phyloP scores from a whole-genome alignment of 2,797 vertebrate species.

The Chelon auratus region DNA sequence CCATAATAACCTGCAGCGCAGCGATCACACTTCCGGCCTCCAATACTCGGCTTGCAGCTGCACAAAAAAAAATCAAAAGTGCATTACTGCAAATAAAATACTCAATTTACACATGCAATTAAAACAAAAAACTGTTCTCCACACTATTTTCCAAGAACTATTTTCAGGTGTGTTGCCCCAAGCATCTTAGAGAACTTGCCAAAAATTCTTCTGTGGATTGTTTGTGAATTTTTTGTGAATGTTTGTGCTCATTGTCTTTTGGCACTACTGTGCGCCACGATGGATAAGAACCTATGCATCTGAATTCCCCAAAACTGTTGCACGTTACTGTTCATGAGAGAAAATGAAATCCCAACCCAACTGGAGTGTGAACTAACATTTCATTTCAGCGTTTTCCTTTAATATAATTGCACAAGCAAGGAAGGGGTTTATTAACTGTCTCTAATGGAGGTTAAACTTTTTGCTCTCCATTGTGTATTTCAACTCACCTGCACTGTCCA shows the following conservation, averaged over 20 bases:
- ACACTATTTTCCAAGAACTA: background rate
- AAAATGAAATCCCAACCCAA: background rate
- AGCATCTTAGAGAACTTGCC: background rate
- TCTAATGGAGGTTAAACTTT: background rate
- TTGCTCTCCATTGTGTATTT: background rate
- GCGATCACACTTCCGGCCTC: constrained; percentile 89
- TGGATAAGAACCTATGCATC: background rate
- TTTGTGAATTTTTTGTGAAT: too few relatives aligned
- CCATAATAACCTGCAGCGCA: constrained; percentile 88
- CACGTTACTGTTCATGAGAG: background rate
- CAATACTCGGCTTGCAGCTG: constrained; percentile 91
- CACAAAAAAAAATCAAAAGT: constrained; percentile 34
- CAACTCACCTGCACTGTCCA: constrained; percentile 90
- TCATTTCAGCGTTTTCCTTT: background rate
- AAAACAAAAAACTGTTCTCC: background rate
- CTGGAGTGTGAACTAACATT: constrained; percentile 4
- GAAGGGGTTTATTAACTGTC: background rate
- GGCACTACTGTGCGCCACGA: background rate
- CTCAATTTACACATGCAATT: background rate
- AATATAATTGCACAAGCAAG: too few relatives aligned
- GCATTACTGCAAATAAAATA: background rate
- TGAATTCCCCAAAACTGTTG: constrained; percentile 2
- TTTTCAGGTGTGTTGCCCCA: background rate
- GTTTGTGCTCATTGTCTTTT: background rate
- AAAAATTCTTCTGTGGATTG: background rate